Percentiles rank a stretch among this genome's conserved stretches.
These are phyloP conservation scores for Cinara cedri DNA, from an alignment of 2,888 invertebrate genomes.

Conservation along the genomic window DNA sequence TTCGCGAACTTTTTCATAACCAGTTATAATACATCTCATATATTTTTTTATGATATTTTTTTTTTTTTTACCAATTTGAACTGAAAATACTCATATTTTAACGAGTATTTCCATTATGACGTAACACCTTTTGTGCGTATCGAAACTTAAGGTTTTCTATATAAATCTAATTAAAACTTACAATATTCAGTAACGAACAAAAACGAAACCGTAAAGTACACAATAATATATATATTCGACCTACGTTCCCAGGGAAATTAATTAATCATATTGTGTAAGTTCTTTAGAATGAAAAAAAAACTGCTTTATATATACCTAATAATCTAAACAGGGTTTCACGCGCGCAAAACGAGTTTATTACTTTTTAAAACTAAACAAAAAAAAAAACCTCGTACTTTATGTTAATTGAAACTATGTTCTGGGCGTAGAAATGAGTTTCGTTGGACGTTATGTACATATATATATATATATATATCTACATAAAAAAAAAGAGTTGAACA, in stretches of 20 bases:
- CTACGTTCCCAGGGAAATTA: too few species aligned
- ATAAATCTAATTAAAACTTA: conserved; percentile 36
- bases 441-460: neutral
- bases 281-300: too few species aligned
- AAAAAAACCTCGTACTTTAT: conserved; percentile 2
- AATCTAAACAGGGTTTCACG: conserved; percentile 32
- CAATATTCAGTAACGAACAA: conserved; percentile 10
- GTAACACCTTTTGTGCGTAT: too few species aligned
- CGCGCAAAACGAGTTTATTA: neutral
- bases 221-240: neutral
- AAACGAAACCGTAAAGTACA: conserved; percentile 9
- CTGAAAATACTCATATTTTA: neutral
- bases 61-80: neutral
- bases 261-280: too few species aligned
- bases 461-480: neutral
- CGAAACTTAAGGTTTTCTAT: neutral
- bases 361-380: neutral
- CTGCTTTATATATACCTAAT: neutral
- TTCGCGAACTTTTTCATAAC: too few species aligned
- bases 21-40: too few species aligned
- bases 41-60: too few species aligned
- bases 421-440: neutral
- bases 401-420: conserved; percentile 31
- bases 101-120: neutral
- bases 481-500: neutral